phyloP scores from a whole-genome alignment of 2,888 invertebrate species.

The Caenorhabditis sp. region DNA sequence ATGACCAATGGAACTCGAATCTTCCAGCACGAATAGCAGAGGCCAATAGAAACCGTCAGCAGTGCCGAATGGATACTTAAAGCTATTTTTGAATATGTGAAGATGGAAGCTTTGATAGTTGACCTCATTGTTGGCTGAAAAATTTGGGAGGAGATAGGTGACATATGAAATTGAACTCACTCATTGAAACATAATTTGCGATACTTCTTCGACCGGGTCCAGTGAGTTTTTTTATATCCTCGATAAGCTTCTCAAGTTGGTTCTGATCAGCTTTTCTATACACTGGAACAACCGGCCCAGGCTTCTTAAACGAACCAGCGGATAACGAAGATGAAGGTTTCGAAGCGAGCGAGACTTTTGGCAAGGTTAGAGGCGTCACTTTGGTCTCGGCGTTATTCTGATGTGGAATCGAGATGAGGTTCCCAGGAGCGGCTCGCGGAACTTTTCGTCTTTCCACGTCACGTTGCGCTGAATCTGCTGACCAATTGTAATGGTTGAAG shows the following conservation, averaged over 20 bases:
- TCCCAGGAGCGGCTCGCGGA: neutral
- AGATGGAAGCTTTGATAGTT: conserved; percentile 11
- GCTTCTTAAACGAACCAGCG: neutral
- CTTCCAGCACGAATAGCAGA: neutral
- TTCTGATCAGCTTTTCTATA: neutral
- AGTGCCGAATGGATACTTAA: conserved; percentile 9
- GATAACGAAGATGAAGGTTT: neutral
- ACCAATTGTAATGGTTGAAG: neutral
- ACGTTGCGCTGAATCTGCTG: neutral
- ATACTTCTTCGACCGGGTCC: neutral
- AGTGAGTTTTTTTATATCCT: neutral
- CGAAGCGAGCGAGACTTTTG: neutral
- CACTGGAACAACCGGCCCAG: neutral
- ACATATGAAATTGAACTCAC: neutral
- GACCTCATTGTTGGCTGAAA: conserved; percentile 14
- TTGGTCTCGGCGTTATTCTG: conserved; percentile 6
- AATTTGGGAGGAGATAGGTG: neutral
- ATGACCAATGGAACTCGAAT: neutral
- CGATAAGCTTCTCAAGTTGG: neutral
- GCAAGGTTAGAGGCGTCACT: neutral
- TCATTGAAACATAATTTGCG: neutral
- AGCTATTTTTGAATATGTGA: neutral
- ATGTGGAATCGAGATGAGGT: conserved; percentile 1
- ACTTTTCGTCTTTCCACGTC: neutral
- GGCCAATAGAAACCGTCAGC: conserved; percentile 53